phyloP scores from a whole-genome alignment of 2,113 vertebrate species.

The Rhinogobius similis region DNA sequence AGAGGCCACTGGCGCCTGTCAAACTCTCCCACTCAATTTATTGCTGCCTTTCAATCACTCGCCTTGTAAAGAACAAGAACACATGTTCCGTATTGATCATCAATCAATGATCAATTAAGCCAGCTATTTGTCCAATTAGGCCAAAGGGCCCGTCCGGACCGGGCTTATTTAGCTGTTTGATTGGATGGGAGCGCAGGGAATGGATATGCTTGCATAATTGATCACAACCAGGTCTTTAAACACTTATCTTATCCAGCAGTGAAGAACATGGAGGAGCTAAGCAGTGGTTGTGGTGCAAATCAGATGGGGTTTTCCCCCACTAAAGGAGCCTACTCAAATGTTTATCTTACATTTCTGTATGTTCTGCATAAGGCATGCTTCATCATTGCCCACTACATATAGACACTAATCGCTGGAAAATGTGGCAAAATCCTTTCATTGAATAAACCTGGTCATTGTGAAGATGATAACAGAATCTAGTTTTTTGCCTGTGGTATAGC shows the following conservation, averaged over 20 bases:
- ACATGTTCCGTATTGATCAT: constrained; percentile 79
- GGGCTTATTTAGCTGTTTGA: constrained; percentile 75
- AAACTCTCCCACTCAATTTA: constrained; percentile 75
- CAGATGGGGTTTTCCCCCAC: background rate
- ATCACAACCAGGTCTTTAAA: constrained; percentile 74
- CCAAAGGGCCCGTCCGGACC: constrained; percentile 60
- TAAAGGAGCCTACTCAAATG: background rate
- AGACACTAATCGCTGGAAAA: too few relatives aligned
- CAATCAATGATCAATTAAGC: constrained; percentile 85
- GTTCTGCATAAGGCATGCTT: background rate
- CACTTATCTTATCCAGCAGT: constrained; percentile 63
- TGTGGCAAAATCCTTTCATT: too few relatives aligned
- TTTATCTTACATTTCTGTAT: background rate
- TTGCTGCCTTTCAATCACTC: constrained; percentile 77
- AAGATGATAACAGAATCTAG: background rate
- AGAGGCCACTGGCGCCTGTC: constrained; percentile 65
- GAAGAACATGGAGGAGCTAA: constrained; percentile 33
- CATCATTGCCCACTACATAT: background rate
- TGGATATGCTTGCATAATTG: constrained; percentile 75
- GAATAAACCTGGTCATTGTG: too few relatives aligned
- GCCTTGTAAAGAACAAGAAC: constrained; percentile 74
- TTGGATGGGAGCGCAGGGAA: constrained; percentile 62
- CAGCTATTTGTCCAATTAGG: constrained; percentile 81
- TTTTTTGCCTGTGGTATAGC: background rate
- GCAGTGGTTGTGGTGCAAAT: constrained; percentile 28